Conservation (phyloP, 2,797 vertebrate genomes). For the Hyperoplus immaculatus region DNA sequence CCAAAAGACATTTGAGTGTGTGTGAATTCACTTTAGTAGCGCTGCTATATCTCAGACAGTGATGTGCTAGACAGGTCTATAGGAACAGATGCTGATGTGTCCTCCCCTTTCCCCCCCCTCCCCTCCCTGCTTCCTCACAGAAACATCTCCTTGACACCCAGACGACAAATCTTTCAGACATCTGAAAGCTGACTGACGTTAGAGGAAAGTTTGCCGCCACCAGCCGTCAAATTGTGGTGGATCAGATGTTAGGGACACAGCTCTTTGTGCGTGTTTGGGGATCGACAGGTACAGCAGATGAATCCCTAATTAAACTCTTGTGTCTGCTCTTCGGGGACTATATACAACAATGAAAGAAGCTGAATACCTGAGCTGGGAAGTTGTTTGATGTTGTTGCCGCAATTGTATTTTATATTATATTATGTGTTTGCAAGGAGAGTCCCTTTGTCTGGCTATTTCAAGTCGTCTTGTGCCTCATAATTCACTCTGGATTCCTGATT, state of each 20-base stretch:
- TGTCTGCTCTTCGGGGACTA: slow-evolving; percentile 31
- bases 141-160: slow-evolving; percentile 39
- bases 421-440: slow-evolving; percentile 32
- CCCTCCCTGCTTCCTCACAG: slow-evolving; percentile 21
- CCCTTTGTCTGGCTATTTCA: slow-evolving; percentile 38
- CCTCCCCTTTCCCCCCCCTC: background rate
- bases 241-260: slow-evolving; percentile 11
- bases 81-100: slow-evolving; percentile 46
- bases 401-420: slow-evolving; percentile 4
- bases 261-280: slow-evolving; percentile 22
- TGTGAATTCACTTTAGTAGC: slow-evolving; percentile 24
- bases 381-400: slow-evolving; percentile 26
- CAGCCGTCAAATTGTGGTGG: slow-evolving; percentile 31
- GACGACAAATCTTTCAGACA: slow-evolving; percentile 48
- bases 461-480: slow-evolving; percentile 59
- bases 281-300: slow-evolving; percentile 50
- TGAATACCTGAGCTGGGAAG: slow-evolving; percentile 25
- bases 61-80: slow-evolving; percentile 42
- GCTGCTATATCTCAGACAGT: slow-evolving; percentile 22
- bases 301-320: slow-evolving; percentile 58
- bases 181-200: slow-evolving; percentile 38
- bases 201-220: slow-evolving; percentile 40
- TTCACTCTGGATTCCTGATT: slow-evolving; percentile 50
- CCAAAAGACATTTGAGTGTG: slow-evolving; percentile 4
- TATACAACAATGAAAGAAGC: slow-evolving; percentile 10